phyloP scores from a whole-genome alignment of 2,113 vertebrate genomes.

The Larimichthys polyactis region DNA sequence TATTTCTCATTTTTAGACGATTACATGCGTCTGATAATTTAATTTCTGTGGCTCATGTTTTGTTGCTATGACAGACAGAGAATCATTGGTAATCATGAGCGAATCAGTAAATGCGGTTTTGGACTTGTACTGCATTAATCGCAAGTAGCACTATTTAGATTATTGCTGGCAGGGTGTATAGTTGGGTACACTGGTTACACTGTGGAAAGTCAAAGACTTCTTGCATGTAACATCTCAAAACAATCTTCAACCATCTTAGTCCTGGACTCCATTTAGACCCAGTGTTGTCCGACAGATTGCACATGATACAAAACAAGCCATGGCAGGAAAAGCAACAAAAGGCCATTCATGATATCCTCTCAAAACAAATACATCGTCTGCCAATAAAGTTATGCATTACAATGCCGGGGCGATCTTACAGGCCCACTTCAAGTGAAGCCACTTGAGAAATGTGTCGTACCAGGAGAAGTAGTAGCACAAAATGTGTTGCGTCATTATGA shows the following conservation, averaged over 20 bases:
- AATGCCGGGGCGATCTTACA: not conserved
- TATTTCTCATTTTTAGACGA: not conserved
- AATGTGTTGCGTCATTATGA: too few relatives aligned
- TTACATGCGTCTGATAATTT: not conserved
- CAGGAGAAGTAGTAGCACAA: not conserved
- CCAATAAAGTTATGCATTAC: not conserved
- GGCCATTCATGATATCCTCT: not conserved
- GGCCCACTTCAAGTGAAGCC: not conserved
- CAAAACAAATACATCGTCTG: not conserved
- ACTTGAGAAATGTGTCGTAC: not conserved
- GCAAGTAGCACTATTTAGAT: not conserved
- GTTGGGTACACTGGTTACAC: too few relatives aligned
- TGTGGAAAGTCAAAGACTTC: not conserved
- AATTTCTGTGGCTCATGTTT: not conserved
- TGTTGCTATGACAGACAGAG: not conserved
- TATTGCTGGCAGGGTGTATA: too few relatives aligned
- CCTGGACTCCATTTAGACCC: constrained; percentile 1
- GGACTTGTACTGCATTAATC: not conserved
- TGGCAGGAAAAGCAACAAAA: constrained; percentile 3
- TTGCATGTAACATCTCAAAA: not conserved
- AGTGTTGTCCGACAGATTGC: not conserved
- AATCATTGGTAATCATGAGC: not conserved
- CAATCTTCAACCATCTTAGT: not conserved
- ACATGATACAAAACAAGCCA: constrained; percentile 1
- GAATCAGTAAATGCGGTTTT: not conserved